phyloP scores from a whole-genome alignment of 92 coral and sea anemone species.

The Plumapathes pennacea region DNA sequence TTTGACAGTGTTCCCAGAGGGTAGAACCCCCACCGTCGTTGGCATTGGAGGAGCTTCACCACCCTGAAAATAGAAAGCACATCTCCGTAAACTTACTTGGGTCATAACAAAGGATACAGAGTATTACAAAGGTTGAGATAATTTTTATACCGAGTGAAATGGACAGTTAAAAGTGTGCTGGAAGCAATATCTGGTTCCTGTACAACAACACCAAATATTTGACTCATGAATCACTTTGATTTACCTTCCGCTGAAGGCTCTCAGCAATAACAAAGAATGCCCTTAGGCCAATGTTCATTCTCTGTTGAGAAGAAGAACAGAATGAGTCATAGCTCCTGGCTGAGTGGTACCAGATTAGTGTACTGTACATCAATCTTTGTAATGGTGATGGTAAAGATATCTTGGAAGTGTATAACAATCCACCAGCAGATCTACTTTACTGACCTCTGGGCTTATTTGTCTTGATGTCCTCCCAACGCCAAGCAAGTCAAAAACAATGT shows the following conservation, averaged over 20 bases:
- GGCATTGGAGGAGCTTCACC: conserved; percentile 98
- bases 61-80: conserved; percentile 35
- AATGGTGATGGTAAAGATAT: too few relatives aligned
- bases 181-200: not conserved
- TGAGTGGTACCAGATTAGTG: too few relatives aligned
- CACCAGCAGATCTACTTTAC: too few relatives aligned
- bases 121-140: not conserved
- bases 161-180: not conserved
- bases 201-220: not conserved
- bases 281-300: conserved; percentile 97
- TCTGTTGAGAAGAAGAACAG: conserved; percentile 59
- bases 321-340: too few relatives aligned
- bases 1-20: conserved; percentile 89
- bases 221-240: too few relatives aligned
- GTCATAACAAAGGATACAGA: too few relatives aligned
- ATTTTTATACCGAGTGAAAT: not conserved
- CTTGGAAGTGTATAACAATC: too few relatives aligned
- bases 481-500: conserved; percentile 94
- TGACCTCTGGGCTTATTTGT: conserved; percentile 95
- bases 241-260: conserved; percentile 88
- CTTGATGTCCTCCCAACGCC: conserved; percentile 85
- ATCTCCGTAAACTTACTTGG: too few relatives aligned
- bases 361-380: too few relatives aligned
- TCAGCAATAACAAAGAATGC: conserved; percentile 98
- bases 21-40: conserved; percentile 77